Evolutionary conservation across 2,888 invertebrate genomes (phyloP), one percentile per base, ranked within the genome.

Genomic region (Magallana nippona): DNA sequence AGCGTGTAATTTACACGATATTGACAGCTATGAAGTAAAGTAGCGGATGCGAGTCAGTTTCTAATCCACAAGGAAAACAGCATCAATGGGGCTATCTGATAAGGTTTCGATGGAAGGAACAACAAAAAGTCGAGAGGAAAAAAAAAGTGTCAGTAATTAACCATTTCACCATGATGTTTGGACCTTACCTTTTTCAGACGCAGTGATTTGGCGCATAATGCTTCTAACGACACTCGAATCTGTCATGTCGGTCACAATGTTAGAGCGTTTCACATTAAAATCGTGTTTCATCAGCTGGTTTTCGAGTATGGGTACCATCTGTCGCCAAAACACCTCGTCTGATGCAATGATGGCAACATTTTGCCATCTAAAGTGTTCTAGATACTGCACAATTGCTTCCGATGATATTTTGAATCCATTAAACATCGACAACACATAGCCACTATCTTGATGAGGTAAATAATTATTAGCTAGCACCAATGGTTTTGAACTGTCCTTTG

Each of bases 261-360:
- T 55, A 11, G 84, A 82, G 82, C 78, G 82, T 71, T 80, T 82
- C 15, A 84, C 82, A 5, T 17, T 80, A 60, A 84, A 84, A 11
- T 57, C 27, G 10, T 77, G 82, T 71, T 84, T 82, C 56, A 84
- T 56, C 27, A 84, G 55, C 27, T 71, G 55, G 82, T 82, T 84
- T 78, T 84, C 84, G 32, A 84, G n/a, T 71, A 79, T 44, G 22
- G 80, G 71, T 17, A 79, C 82, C 84, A 84, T 84, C 82, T 84
- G 84, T 79, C 80, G 60, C 84, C 84, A 84, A 60, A 80, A 84
- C 57, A 56, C 58, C 8, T 84, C 82, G 19, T 84, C 80, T 55
- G 84, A 32, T 11, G 32, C 55, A 55, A 82, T 60, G 8, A 84
- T 79, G 17, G 84, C 82, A 27, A 82, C 80, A 22, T 82, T 82